A percentile compares a stretch with the other conserved stretches of the same genome.
These are phyloP conservation scores for rat (Rattus norvegicus) DNA, from an alignment of 2,113 vertebrate species.

Conservation along the genomic window GRCr8 NC_086032.1:103595001-103595500, in stretches of 20 bases:
- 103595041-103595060: neutral
- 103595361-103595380: neutral
- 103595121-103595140: neutral
- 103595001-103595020: neutral
- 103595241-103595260: neutral
- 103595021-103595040: neutral
- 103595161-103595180: neutral
- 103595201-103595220: neutral
- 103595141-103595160: neutral
- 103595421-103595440: neutral
- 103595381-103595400: neutral
- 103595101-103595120: neutral
- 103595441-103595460: neutral
- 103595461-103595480: neutral
- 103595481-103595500: neutral
- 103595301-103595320: neutral
- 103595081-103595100: neutral
- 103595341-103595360: neutral
- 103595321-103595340: neutral
- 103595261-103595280: neutral
- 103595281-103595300: neutral
- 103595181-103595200: neutral
- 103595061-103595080: neutral
- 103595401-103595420: neutral
- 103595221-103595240: neutral